Base-by-base conservation (phyloP, 2,113 vertebrate genomes). In the Indri indri region DNA sequence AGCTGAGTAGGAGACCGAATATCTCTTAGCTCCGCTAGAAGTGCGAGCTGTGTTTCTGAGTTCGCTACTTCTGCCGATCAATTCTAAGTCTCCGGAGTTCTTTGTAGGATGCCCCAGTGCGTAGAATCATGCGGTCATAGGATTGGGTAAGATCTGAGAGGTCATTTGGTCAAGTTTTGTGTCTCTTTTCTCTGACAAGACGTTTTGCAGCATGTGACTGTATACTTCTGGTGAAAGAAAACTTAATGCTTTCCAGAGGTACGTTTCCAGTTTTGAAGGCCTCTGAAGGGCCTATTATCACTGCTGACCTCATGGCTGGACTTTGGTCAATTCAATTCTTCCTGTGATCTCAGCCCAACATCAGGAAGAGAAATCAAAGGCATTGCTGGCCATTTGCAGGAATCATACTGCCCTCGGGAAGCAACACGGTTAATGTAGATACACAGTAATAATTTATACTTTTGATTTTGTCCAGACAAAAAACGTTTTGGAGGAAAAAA, bases 1-100 rank as follows among this genome's bases (percentile, higher is more conserved):
- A 59, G 81, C 74, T 93, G 57, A 96, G 93, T 37, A 83, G 94
- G 68, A 97, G 92, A 95, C 3, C 54, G 3, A 92, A 92, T 95
- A 95, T 95, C 88, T 92, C 96, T 96, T 88, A 73, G 92, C 95
- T 92, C 45, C 52, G 8, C 20, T 32, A 5, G 32, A 92, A 45
- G 16, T n/a, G 20, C 25, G 76, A 54, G 91, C 91, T 65, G 52
- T 47, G 70, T 88, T 65, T 96, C 27, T 4, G 94, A 89, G 45
- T 82, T 90, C 57, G 42, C 2, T 3, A 47, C 30, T 65, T 57
- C 11, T 82, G 47, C 54, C 6, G 20, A 45, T 74, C 73, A 42
- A 8, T 79, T 88, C 11, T 92, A 45, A 80, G 79, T 84, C 50
- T 45, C 42, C 32, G 20, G 42, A 88, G 50, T 52, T 57, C 27